phyloP scores from a whole-genome alignment of 35 echinoderm and acorn worm species.

The Nesometra sesokonis region DNA sequence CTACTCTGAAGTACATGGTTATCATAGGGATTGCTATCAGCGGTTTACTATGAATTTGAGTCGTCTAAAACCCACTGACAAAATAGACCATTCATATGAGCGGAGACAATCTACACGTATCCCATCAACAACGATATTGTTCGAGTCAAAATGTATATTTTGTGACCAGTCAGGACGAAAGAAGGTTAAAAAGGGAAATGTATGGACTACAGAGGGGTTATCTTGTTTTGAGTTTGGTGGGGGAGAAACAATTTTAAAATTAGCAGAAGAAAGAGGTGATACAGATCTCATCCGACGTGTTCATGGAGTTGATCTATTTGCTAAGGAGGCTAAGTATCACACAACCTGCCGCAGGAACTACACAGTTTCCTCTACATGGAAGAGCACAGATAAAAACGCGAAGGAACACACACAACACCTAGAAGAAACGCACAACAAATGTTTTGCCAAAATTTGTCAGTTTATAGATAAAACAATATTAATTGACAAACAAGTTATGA shows the following conservation, averaged over 20 bases:
- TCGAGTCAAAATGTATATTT: neutral
- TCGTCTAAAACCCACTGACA: neutral
- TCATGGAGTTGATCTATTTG: slow-evolving; percentile 22
- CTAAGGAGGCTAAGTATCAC: slow-evolving; percentile 17
- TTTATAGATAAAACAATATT: neutral
- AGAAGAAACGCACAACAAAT: too few relatives aligned
- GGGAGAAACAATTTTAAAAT: neutral
- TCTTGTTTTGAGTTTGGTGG: neutral
- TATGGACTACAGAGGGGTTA: neutral
- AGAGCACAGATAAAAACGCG: neutral
- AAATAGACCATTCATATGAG: too few relatives aligned
- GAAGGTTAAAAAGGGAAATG: neutral
- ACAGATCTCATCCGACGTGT: neutral
- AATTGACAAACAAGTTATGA: neutral
- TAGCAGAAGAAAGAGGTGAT: neutral
- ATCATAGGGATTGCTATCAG: neutral
- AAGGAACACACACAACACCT: neutral
- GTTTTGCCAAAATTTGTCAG: too few relatives aligned
- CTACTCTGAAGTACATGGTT: neutral
- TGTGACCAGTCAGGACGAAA: neutral
- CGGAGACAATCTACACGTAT: too few relatives aligned
- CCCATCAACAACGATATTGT: neutral
- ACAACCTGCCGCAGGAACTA: neutral
- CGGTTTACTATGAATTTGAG: neutral
- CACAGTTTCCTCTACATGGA: neutral